phyloP scores from a whole-genome alignment of 2,888 invertebrate genomes.

The Leptinotarsa juncta region DNA sequence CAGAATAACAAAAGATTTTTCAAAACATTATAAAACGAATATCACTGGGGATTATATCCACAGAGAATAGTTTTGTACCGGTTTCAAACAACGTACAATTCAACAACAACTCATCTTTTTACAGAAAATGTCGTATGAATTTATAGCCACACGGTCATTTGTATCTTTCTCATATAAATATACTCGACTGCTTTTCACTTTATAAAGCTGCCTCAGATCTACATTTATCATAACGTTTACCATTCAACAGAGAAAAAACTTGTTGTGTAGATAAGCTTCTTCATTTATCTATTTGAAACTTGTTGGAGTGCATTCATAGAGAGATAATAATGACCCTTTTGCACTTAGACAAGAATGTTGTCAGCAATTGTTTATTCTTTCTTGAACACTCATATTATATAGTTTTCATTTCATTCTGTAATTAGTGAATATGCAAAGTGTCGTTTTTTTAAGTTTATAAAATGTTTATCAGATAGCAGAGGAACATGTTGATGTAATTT shows the following conservation, averaged over 20 bases:
- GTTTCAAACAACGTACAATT: not conserved
- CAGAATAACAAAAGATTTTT: no score
- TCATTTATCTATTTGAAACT: conserved; percentile 41
- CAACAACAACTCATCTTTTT: conserved; percentile 2
- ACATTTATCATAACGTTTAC: conserved; percentile 50
- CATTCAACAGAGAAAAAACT: conserved; percentile 41
- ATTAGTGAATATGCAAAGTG: no score
- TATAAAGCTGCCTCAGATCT: conserved; percentile 49
- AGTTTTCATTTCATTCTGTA: no score
- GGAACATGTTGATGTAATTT: no score
- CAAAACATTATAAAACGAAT: not conserved
- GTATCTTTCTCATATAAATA: conserved; percentile 50
- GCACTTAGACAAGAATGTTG: not conserved
- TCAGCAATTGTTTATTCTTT: no score
- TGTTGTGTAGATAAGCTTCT: conserved; percentile 35
- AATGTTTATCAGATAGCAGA: no score
- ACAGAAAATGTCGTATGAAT: conserved; percentile 42
- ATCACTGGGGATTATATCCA: not conserved
- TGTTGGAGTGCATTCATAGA: not conserved
- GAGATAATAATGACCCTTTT: not conserved
- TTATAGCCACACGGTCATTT: conserved; percentile 49
- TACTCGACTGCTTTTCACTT: conserved; percentile 51
- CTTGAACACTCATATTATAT: no score
- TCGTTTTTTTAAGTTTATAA: no score
- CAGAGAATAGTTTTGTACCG: not conserved